phyloP scores from a whole-genome alignment of 2,113 vertebrate genomes.

The Pseudopipra pipra region DNA sequence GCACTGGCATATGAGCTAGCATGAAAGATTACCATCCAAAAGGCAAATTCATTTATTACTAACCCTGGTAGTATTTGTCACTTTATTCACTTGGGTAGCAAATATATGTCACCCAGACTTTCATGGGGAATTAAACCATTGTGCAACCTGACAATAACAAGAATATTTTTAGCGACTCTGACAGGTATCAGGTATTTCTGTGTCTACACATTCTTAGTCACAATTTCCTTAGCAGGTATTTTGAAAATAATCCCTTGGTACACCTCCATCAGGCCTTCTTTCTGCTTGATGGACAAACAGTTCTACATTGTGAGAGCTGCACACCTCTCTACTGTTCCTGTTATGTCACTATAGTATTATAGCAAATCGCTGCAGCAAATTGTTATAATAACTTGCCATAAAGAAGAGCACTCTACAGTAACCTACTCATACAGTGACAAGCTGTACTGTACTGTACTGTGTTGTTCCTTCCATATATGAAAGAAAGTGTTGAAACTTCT shows the following conservation, averaged over 20 bases:
- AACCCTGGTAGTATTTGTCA: slow-evolving; percentile 61
- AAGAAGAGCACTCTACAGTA: not conserved
- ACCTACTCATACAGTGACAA: not conserved
- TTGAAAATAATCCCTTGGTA: slow-evolving; percentile 10
- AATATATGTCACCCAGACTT: slow-evolving; percentile 70
- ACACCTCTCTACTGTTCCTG: not conserved
- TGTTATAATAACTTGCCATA: not conserved
- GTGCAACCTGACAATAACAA: slow-evolving; percentile 60
- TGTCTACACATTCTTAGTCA: slow-evolving; percentile 24
- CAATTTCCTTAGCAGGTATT: slow-evolving; percentile 35
- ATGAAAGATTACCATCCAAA: slow-evolving; percentile 38
- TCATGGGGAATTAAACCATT: slow-evolving; percentile 69
- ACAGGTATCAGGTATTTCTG: slow-evolving; percentile 27
- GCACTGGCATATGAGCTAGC: slow-evolving; percentile 43
- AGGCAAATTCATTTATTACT: slow-evolving; percentile 39
- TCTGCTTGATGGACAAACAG: not conserved
- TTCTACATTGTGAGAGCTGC: not conserved
- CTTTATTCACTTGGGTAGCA: slow-evolving; percentile 59
- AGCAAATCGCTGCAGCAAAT: not conserved
- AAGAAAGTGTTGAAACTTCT: not conserved
- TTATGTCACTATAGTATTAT: not conserved
- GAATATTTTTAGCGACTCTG: slow-evolving; percentile 65
- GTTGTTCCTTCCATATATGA: not conserved
- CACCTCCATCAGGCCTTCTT: not conserved
- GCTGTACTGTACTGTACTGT: not conserved